A percentile compares a stretch with the other conserved stretches of the same genome.
Conservation (phyloP, 2,113 vertebrate genomes). For the Aix galericulata region DNA sequence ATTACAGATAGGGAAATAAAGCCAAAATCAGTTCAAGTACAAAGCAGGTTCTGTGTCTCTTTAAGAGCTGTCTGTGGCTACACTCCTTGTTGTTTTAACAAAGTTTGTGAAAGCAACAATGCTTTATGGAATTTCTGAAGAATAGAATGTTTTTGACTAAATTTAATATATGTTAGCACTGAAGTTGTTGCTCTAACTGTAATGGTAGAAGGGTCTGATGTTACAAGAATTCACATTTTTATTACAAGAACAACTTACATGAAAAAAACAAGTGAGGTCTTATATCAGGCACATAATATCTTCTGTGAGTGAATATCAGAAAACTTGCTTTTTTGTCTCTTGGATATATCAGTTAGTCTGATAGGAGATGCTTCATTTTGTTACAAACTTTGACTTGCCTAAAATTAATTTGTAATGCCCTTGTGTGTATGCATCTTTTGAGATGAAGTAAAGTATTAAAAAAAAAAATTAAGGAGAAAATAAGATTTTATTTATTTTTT, state of each 20-base stretch:
- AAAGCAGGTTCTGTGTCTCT: neutral
- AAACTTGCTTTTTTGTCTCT: accelerated
- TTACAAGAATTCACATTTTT: neutral
- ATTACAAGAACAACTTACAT: neutral
- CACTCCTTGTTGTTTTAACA: neutral
- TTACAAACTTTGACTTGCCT: neutral
- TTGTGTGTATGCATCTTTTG: neutral
- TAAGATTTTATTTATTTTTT: neutral
- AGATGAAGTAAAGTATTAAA: neutral
- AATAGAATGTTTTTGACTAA: neutral
- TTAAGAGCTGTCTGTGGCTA: neutral
- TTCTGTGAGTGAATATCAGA: neutral
- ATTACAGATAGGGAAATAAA: neutral
- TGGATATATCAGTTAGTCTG: neutral
- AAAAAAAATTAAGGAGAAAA: neutral
- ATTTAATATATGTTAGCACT: neutral
- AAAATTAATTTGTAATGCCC: neutral
- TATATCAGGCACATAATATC: neutral
- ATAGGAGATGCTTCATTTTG: neutral
- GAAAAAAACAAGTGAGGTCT: neutral
- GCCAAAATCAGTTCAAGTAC: neutral
- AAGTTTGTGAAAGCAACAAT: neutral
- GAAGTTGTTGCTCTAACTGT: neutral
- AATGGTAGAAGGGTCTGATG: neutral
- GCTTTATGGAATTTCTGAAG: neutral